Conservation (phyloP, 2,797 vertebrate genomes). For the Microctenopoma stevenorrisi region DNA sequence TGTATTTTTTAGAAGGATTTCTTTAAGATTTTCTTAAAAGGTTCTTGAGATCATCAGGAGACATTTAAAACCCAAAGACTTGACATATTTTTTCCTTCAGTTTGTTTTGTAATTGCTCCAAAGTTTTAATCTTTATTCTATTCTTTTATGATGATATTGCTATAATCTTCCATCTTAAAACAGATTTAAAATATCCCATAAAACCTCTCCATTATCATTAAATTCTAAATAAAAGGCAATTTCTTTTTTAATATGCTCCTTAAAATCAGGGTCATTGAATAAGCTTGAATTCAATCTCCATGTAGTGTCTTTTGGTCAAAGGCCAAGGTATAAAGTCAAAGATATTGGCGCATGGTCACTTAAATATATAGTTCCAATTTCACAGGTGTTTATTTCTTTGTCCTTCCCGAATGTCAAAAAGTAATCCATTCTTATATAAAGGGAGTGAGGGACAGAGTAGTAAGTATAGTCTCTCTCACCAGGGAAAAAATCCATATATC, state of each 20-base stretch:
- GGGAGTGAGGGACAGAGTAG: conserved; percentile 7
- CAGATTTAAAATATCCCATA: too few relatives aligned
- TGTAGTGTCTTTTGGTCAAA: background rate
- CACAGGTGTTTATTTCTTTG: background rate
- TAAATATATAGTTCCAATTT: conserved; percentile 32
- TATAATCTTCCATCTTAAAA: too few relatives aligned
- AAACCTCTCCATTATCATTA: too few relatives aligned
- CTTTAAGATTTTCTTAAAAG: too few relatives aligned
- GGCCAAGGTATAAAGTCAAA: conserved; percentile 9
- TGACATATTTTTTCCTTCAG: too few relatives aligned
- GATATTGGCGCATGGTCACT: conserved; percentile 29
- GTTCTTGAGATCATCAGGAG: too few relatives aligned
- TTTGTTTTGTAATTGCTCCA: too few relatives aligned
- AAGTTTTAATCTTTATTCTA: too few relatives aligned
- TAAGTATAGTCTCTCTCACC: conserved; percentile 26
- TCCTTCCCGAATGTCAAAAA: conserved; percentile 6
- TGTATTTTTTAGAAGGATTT: too few relatives aligned
- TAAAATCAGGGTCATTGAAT: conserved; percentile 19
- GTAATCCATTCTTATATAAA: conserved; percentile 13
- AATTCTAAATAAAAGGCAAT: background rate
- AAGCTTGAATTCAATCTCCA: conserved; percentile 38
- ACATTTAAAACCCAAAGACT: too few relatives aligned
- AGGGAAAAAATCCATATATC: conserved; percentile 28
- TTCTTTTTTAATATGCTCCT: conserved; percentile 26
- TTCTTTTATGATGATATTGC: too few relatives aligned